Base-by-base conservation (phyloP, 2,113 vertebrate species). In the Macquaria ambigua region DNA sequence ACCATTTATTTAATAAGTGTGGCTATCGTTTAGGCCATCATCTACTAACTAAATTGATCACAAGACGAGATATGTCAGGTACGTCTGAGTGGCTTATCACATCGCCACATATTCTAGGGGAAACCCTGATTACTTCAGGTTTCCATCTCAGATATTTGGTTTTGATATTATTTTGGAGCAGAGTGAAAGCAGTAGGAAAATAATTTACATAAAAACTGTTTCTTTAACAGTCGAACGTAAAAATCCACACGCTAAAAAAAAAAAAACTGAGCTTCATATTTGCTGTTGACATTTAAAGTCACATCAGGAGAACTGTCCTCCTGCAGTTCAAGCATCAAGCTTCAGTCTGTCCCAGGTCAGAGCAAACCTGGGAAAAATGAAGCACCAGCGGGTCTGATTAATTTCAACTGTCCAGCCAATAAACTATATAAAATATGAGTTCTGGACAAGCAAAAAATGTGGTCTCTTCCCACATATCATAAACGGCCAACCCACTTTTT, bases 391-490 rank as follows among this genome's bases (percentile, higher is more conserved):
- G 14, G 11, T 41, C 18, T 68, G 53, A 83, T 69, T 16, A 68
- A 79, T 39, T 77, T 31, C 21, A 52, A 37, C 4, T 8, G 25
- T 74, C 7, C 5, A 3, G 8, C 31, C 25, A 55, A 82, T 28
- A 41, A 62, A 67, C 39, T 52, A 39, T 0, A n/a, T 82, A 37
- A 72, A 74, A 78, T 7, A 56, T 14, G 20, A 66, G 8, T 31
- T 76, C 21, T 80, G 50, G 34, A 52, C 16, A n/a, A 48, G 64
- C 2, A 81, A 52, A 66, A 34, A 50, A 62, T 66, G 25, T 62
- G 11, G 0, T 4, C 37, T 69, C 52, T 2, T 23, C 16, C 37
- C 5, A 59, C 23, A 71, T 52, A 18, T 14, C 61, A 69, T 37
- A 70, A 41, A 55, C 2, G 11, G 3, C 4, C 9, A 71, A n/a